These are phyloP conservation scores for Cariama cristata DNA, from an alignment of 2,113 vertebrate species.

Conservation along the genomic window DNA sequence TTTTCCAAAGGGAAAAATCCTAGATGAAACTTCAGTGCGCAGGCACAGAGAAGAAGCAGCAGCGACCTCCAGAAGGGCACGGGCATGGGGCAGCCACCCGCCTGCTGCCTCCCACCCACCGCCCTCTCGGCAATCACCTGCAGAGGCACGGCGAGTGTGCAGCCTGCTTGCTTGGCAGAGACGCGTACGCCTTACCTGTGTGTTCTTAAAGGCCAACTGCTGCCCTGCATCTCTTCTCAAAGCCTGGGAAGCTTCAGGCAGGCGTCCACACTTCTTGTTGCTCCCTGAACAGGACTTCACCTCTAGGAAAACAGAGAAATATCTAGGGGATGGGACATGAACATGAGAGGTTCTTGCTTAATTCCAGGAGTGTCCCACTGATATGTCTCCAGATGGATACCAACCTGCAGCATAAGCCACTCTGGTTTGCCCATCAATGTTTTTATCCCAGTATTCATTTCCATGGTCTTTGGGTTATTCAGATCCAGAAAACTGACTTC, in stretches of 20 bases:
- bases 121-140: rapidly evolving
- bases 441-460: neutral
- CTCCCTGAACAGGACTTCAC: neutral
- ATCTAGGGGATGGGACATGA: too few relatives aligned
- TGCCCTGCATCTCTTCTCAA: neutral
- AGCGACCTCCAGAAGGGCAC: neutral
- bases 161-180: neutral
- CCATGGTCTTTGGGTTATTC: neutral
- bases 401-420: neutral
- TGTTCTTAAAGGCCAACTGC: neutral
- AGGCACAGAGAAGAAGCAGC: neutral
- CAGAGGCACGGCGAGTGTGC: rapidly evolving
- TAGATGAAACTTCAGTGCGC: neutral
- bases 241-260: neutral
- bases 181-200: rapidly evolving
- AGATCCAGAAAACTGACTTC: neutral
- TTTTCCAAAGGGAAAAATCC: neutral
- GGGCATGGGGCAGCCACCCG: neutral
- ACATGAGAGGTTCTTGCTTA: neutral
- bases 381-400: neutral
- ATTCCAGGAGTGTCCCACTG: neutral
- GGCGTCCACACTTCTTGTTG: neutral
- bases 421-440: neutral
- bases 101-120: neutral
- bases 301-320: neutral